phyloP scores from a whole-genome alignment of 2,888 invertebrate genomes.

The Eucriotettix oculatus region DNA sequence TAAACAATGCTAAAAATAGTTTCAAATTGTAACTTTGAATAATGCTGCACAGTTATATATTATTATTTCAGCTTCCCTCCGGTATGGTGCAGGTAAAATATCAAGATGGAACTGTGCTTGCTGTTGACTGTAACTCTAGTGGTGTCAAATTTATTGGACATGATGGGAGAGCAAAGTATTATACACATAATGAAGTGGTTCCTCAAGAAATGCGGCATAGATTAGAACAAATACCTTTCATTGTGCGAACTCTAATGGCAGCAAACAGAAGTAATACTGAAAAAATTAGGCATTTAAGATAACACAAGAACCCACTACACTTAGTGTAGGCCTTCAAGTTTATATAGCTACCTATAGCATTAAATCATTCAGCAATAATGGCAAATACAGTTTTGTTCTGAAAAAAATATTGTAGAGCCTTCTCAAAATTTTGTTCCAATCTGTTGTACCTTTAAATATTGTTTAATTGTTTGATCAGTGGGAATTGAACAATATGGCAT shows the following conservation, averaged over 20 bases:
- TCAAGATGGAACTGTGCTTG: not conserved
- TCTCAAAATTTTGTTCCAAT: too few relatives aligned
- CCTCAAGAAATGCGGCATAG: not conserved
- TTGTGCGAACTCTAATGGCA: not conserved
- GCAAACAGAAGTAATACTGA: not conserved
- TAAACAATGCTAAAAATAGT: too few relatives aligned
- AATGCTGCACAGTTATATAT: not conserved
- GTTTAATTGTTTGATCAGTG: too few relatives aligned
- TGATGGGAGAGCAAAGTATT: not conserved
- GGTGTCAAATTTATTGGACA: not conserved
- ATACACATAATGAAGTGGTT: not conserved
- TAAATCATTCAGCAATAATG: too few relatives aligned
- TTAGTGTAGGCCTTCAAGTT: too few relatives aligned
- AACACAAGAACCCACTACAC: not conserved
- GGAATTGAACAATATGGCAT: too few relatives aligned
- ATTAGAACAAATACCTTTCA: not conserved
- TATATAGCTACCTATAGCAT: too few relatives aligned
- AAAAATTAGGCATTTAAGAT: not conserved
- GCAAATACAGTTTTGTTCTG: too few relatives aligned
- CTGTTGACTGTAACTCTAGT: not conserved
- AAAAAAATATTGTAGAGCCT: too few relatives aligned
- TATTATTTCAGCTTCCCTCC: not conserved
- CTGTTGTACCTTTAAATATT: too few relatives aligned
- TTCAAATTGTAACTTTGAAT: too few relatives aligned
- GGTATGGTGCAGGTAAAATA: not conserved